phyloP scores from a whole-genome alignment of 2,888 invertebrate species.

The Sympetrum striolatum region DNA sequence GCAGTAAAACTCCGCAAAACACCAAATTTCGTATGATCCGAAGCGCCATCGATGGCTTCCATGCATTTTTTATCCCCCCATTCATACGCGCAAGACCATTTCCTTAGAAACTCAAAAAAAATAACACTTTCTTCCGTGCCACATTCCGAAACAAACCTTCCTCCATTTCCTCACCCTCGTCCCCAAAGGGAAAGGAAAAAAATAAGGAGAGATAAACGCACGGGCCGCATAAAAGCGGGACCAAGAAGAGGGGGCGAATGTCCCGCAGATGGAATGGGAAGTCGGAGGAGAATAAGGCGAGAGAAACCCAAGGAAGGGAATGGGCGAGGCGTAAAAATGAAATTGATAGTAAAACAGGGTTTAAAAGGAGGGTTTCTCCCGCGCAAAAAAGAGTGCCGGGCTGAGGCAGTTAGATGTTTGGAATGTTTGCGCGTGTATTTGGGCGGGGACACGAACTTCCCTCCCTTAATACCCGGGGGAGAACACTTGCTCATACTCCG shows the following conservation, averaged over 20 bases:
- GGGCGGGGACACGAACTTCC: background rate
- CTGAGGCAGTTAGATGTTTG: background rate
- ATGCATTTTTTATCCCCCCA: background rate
- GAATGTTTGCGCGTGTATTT: background rate
- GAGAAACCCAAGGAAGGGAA: background rate
- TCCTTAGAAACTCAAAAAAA: background rate
- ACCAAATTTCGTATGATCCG: no score
- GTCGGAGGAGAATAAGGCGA: background rate
- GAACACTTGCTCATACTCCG: background rate
- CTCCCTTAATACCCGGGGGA: background rate
- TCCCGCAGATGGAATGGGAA: background rate
- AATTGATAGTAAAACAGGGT: constrained; percentile 27
- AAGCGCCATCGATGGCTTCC: no score
- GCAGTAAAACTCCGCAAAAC: background rate
- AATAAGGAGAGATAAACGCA: background rate
- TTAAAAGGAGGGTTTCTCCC: background rate
- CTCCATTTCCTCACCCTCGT: background rate
- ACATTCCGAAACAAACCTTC: background rate
- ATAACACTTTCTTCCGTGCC: background rate
- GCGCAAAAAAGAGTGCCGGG: background rate
- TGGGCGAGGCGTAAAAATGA: constrained; percentile 13
- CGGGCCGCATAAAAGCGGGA: background rate
- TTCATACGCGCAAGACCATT: background rate
- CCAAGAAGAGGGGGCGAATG: background rate
- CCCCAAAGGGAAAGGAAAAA: background rate